Percentiles rank a stretch among this genome's conserved stretches.
phyloP scores from a whole-genome alignment of 2,888 invertebrate genomes.

The Mesodorylaimus sp. region DNA sequence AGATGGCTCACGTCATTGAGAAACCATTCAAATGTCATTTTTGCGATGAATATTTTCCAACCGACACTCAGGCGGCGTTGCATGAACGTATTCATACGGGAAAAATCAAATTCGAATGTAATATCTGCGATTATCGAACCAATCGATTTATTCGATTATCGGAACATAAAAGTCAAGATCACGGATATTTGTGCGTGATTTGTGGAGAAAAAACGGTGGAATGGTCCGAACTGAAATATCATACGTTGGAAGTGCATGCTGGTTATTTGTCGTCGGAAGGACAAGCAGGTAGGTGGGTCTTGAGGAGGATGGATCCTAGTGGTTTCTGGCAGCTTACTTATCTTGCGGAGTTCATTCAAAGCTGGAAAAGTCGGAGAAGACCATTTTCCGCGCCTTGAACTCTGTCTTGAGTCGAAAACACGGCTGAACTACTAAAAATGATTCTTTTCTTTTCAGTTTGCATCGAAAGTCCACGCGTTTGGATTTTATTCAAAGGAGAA shows the following conservation, averaged over 20 bases:
- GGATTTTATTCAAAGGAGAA: conserved; percentile 29
- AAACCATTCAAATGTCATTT: conserved; percentile 29
- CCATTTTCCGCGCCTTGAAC: no score
- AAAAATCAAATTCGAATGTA: conserved; percentile 28
- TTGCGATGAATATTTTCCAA: conserved; percentile 27
- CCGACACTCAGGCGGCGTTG: conserved; percentile 22
- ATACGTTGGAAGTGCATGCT: conserved; percentile 25
- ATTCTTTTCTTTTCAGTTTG: conserved; percentile 22
- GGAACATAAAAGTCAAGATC: conserved; percentile 24
- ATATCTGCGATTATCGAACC: conserved; percentile 21
- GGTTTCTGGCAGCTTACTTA: neutral
- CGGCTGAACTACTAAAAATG: no score
- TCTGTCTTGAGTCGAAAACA: no score
- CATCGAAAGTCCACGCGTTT: conserved; percentile 27
- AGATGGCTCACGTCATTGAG: conserved; percentile 28
- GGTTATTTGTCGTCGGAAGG: conserved; percentile 25
- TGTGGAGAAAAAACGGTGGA: conserved; percentile 22
- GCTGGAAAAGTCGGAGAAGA: no score
- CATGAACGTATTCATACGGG: conserved; percentile 30
- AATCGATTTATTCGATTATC: conserved; percentile 14
- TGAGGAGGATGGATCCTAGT: no score
- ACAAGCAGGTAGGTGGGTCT: conserved; percentile 22
- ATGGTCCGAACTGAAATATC: conserved; percentile 27
- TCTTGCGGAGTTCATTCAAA: no score
- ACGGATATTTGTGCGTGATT: conserved; percentile 27